Conservation (phyloP, 2,888 invertebrate species). For the Acanthacorydalis orientalis region DNA sequence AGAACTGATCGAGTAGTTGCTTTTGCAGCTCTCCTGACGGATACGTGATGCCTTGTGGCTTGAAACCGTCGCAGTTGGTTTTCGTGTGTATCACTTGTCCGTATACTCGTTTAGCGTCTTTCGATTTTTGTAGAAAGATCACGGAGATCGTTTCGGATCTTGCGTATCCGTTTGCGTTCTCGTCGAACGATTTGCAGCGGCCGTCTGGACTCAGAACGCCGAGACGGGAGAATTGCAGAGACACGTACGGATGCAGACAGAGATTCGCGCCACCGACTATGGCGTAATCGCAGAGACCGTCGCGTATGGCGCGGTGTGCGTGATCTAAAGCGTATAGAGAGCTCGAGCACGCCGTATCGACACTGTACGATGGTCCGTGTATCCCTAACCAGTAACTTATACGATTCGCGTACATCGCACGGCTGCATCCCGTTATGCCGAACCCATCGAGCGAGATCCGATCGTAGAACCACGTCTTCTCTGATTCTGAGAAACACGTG, state of each 20-base stretch:
- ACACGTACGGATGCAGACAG: conserved; percentile 72
- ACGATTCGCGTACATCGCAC: conserved; percentile 57
- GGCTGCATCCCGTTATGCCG: conserved; percentile 6
- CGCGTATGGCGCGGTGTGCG: conserved; percentile 56
- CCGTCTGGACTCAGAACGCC: conserved; percentile 74
- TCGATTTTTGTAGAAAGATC: conserved; percentile 50
- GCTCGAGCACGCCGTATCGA: conserved; percentile 93
- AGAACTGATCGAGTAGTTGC: conserved; percentile 42
- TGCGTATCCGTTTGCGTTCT: conserved; percentile 62
- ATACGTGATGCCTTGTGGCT: conserved; percentile 23
- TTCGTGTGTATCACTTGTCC: conserved; percentile 25
- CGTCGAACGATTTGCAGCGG: conserved; percentile 81
- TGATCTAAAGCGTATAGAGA: conserved; percentile 75
- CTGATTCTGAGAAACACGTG: conserved; percentile 59
- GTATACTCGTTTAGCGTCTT: conserved; percentile 31
- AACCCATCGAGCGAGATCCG: conserved; percentile 39
- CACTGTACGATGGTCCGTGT: conserved; percentile 72
- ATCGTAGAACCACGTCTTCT: conserved; percentile 55
- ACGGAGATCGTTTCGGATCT: conserved; percentile 65
- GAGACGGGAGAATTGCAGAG: conserved; percentile 68
- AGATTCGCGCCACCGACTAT: conserved; percentile 79
- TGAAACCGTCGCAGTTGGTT: conserved; percentile 23
- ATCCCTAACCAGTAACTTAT: conserved; percentile 78
- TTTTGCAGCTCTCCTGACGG: conserved; percentile 36
- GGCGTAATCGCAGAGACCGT: conserved; percentile 74